phyloP scores from a whole-genome alignment of 2,113 vertebrate species.

The Ptychochromis oligacanthus region DNA sequence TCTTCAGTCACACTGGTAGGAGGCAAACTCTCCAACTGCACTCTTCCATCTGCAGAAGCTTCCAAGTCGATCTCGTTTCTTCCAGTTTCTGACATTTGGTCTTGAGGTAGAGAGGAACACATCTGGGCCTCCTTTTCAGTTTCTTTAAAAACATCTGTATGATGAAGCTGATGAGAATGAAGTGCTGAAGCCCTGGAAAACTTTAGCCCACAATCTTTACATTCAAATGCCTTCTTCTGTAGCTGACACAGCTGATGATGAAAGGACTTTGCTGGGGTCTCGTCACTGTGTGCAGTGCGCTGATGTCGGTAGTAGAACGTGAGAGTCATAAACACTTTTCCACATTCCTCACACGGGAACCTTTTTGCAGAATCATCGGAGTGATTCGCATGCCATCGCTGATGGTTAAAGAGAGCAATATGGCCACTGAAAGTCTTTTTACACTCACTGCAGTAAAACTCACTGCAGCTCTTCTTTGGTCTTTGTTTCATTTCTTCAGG shows the following conservation, averaged over 20 bases:
- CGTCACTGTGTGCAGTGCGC: slow-evolving; percentile 70
- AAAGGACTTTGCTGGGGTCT: slow-evolving; percentile 80
- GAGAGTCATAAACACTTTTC: slow-evolving; percentile 75
- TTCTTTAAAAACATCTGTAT: slow-evolving; percentile 71
- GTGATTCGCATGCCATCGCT: slow-evolving; percentile 78
- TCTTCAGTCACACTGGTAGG: slow-evolving; percentile 11
- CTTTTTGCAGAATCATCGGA: slow-evolving; percentile 40
- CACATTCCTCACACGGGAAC: slow-evolving; percentile 78
- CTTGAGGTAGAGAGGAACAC: slow-evolving; percentile 2
- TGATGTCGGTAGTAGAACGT: slow-evolving; percentile 78
- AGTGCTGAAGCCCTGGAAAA: slow-evolving; percentile 82
- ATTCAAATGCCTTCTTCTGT: slow-evolving; percentile 83
- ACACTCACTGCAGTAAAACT: slow-evolving; percentile 77
- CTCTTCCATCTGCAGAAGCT: background rate
- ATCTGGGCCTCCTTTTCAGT: slow-evolving; percentile 44
- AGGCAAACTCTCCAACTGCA: slow-evolving; percentile 18
- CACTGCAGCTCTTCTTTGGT: slow-evolving; percentile 54
- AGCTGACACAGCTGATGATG: slow-evolving; percentile 81
- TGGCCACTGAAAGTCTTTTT: slow-evolving; percentile 70
- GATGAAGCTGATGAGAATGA: slow-evolving; percentile 81
- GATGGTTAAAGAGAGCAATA: slow-evolving; percentile 74
- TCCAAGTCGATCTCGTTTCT: slow-evolving; percentile 15
- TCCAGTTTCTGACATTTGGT: slow-evolving; percentile 16
- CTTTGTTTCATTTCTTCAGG: slow-evolving; percentile 62
- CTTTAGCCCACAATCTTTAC: slow-evolving; percentile 78